A percentile compares a stretch with the other conserved stretches of the same genome.
Evolutionary conservation across 2,888 invertebrate species (phyloP).

Genomic region (Himalopsyche tibetana): DNA sequence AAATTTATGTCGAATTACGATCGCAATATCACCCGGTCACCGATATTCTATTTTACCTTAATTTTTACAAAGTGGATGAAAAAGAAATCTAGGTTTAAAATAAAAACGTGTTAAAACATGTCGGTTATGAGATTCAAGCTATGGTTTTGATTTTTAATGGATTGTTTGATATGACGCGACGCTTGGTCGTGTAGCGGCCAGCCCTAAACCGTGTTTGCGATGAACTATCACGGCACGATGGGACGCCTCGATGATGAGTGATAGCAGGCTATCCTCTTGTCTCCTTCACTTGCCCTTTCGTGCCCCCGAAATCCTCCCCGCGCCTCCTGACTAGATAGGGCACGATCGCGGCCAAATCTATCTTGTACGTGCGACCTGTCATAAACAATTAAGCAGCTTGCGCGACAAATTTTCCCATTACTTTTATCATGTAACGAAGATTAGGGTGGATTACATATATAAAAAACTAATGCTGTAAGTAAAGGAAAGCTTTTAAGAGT

Average conservation of each 20-base stretch:
- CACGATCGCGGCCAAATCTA: conserved; percentile 22
- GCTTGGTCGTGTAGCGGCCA: not conserved
- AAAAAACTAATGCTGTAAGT: no score
- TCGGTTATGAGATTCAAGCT: no score
- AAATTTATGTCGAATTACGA: no score
- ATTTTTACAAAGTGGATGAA: no score
- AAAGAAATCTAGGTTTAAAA: no score
- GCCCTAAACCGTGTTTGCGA: conserved; percentile 6
- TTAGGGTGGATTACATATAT: not conserved
- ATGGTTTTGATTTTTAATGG: no score
- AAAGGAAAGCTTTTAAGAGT: no score
- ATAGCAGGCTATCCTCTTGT: not conserved
- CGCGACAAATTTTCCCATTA: not conserved
- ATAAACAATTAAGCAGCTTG: conserved; percentile 27
- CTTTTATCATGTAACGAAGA: not conserved
- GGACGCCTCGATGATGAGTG: conserved; percentile 30
- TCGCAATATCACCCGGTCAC: no score
- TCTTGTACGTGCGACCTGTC: conserved; percentile 20
- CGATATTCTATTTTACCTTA: no score
- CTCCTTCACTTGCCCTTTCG: conserved; percentile 35
- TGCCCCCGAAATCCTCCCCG: not conserved
- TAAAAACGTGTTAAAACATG: no score
- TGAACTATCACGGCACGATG: not conserved
- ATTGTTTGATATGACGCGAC: no score
- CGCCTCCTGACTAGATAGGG: conserved; percentile 23